A percentile compares a stretch with the other conserved stretches of the same genome.
Evolutionary conservation across 2,797 vertebrate species (phyloP).

Genomic region (Melanotaenia maccullochi): DNA sequence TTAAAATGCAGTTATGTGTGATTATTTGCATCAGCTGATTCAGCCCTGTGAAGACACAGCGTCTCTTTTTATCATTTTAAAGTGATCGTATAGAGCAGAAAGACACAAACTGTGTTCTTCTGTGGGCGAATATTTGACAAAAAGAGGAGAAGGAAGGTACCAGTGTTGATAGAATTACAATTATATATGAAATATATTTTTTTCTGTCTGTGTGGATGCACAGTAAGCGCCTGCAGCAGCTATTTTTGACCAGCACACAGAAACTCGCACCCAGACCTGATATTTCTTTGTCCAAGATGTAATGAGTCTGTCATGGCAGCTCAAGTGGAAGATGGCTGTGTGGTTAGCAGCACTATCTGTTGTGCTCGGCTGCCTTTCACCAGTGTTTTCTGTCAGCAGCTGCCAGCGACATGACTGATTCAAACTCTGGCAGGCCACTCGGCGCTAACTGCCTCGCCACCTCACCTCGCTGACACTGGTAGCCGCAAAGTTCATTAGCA

Average conservation of each 20-base stretch:
- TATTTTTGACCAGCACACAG: conserved; percentile 27
- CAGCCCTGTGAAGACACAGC: conserved; percentile 41
- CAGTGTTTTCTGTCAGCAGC: conserved; percentile 61
- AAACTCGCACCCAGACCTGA: conserved; percentile 10
- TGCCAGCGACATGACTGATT: conserved; percentile 52
- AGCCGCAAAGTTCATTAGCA: conserved; percentile 63
- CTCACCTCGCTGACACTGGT: conserved; percentile 41
- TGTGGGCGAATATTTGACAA: conserved; percentile 4
- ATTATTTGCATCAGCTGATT: conserved; percentile 50
- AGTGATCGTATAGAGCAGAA: background rate
- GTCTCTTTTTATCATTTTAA: conserved; percentile 22
- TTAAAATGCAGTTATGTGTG: conserved; percentile 58
- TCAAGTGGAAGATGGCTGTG: conserved; percentile 53
- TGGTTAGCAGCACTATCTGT: conserved; percentile 52
- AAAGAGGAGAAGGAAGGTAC: background rate
- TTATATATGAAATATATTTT: conserved; percentile 12
- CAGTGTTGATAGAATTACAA: conserved; percentile 7
- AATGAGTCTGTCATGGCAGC: conserved; percentile 54
- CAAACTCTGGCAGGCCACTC: conserved; percentile 25
- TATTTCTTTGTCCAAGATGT: conserved; percentile 32
- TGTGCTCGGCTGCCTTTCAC: conserved; percentile 56
- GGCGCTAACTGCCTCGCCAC: conserved; percentile 45
- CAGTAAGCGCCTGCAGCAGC: conserved; percentile 24
- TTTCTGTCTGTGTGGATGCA: conserved; percentile 37
- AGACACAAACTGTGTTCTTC: background rate